phyloP scores from a whole-genome alignment of 2,888 invertebrate genomes.

The Serrognathus titanus region DNA sequence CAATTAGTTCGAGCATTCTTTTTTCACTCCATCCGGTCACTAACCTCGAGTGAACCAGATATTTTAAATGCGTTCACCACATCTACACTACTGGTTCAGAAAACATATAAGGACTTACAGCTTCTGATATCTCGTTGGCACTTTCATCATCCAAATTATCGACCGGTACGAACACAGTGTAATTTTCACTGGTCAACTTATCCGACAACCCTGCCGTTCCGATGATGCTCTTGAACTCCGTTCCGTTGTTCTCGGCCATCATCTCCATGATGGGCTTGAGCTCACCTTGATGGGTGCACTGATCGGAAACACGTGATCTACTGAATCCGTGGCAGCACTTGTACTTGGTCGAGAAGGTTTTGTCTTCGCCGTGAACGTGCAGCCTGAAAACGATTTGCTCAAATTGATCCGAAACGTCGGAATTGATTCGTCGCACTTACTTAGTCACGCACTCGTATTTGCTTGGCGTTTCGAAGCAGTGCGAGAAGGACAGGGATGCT shows the following conservation, averaged over 20 bases:
- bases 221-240: constrained; percentile 57
- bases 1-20: too few relatives aligned
- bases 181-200: constrained; percentile 52
- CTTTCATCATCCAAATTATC: constrained; percentile 60
- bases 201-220: constrained; percentile 52
- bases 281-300: constrained; percentile 51
- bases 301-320: constrained; percentile 38
- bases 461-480: constrained; percentile 50
- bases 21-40: too few relatives aligned
- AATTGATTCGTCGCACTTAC: constrained; percentile 36
- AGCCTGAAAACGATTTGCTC: constrained; percentile 44
- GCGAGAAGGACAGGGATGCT: constrained; percentile 50
- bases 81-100: background rate
- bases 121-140: constrained; percentile 52
- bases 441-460: constrained; percentile 56
- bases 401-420: background rate
- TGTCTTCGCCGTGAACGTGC: constrained; percentile 57
- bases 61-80: too few relatives aligned
- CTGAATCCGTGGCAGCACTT: constrained; percentile 68
- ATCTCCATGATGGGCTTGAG: constrained; percentile 57
- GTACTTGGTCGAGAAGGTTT: constrained; percentile 59
- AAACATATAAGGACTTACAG: constrained; percentile 46
- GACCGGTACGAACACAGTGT: constrained; percentile 62
- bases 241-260: constrained; percentile 56
- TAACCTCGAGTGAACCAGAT: too few relatives aligned